Conservation (phyloP, 2,888 invertebrate species). For the Sthenelais limicola region DNA sequence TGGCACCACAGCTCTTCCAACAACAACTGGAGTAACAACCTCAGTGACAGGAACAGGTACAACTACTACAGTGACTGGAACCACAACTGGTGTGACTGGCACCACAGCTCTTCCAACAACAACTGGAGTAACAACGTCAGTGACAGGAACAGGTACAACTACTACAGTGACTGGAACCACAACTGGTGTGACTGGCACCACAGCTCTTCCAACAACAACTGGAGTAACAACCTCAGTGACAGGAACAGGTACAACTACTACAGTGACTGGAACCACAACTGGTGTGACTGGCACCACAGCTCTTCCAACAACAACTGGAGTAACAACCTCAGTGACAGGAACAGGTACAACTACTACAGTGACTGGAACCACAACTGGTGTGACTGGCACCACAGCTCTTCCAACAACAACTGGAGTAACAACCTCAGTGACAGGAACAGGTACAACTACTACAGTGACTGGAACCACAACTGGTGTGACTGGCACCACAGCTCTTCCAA, state of each 20-base stretch:
- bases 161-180: neutral
- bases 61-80: neutral
- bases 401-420: neutral
- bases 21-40: neutral
- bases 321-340: too few species aligned
- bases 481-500: conserved; percentile 1
- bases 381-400: neutral
- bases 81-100: neutral
- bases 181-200: neutral
- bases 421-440: neutral
- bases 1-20: too few species aligned
- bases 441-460: neutral
- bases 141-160: neutral
- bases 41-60: neutral
- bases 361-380: neutral
- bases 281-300: neutral
- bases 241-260: conserved; percentile 11
- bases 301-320: neutral
- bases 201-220: neutral
- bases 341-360: neutral
- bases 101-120: neutral
- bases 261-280: neutral
- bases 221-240: neutral
- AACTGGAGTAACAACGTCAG: neutral
- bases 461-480: neutral